Conservation (phyloP, 2,113 vertebrate genomes). For the Apodemus speciosus region DNA sequence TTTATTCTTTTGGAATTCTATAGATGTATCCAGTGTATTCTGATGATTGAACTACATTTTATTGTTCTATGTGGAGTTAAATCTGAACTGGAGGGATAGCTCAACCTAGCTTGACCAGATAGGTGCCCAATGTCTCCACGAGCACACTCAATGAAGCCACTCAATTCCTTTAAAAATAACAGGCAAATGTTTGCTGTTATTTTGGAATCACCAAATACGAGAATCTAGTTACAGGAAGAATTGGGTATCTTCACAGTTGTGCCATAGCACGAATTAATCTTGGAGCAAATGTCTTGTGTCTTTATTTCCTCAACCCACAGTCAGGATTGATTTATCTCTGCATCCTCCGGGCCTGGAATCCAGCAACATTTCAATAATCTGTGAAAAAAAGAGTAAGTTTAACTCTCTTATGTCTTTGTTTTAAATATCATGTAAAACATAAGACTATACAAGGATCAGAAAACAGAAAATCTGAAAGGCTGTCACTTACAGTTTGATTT, state of each 20-base stretch:
- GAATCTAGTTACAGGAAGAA: background rate
- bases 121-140: no score
- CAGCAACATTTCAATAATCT: conserved; percentile 18
- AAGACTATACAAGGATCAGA: conserved; percentile 1
- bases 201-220: background rate
- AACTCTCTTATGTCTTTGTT: background rate
- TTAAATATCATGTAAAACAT: background rate
- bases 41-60: no score
- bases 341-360: background rate
- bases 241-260: background rate
- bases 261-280: background rate
- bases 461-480: background rate
- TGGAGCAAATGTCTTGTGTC: no score
- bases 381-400: background rate
- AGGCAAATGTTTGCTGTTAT: no score
- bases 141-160: no score
- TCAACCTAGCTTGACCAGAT: no score
- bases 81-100: no score
- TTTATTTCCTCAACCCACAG: background rate
- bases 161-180: no score
- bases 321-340: background rate
- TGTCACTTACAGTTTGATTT: background rate
- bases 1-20: no score
- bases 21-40: no score
- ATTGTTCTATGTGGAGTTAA: no score